These are phyloP conservation scores for Apteryx mantelli DNA, from an alignment of 2,113 vertebrate genomes.

Conservation along the genomic window DNA sequence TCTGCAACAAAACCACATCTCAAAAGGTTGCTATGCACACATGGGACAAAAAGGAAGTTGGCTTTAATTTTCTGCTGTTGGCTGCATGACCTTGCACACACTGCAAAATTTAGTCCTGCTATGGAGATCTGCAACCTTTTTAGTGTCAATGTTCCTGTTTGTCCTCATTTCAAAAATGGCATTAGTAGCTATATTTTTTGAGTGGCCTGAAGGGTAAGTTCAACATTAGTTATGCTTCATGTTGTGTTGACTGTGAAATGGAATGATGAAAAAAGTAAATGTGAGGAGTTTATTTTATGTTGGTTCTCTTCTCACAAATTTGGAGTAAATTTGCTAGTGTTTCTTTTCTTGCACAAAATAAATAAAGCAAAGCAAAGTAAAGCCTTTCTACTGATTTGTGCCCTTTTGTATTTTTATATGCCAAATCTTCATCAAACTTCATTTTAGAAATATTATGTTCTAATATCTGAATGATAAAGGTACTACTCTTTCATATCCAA, in stretches of 20 bases:
- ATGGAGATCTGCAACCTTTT: not conserved
- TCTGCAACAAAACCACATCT: not conserved
- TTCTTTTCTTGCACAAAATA: not conserved
- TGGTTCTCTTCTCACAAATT: not conserved
- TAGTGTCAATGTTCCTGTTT: not conserved
- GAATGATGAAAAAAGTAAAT: not conserved
- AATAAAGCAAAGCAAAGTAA: not conserved
- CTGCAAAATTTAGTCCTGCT: not conserved
- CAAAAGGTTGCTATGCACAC: not conserved
- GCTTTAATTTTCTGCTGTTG: not conserved
- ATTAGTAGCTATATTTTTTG: not conserved
- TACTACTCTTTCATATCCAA: not conserved
- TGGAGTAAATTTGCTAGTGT: not conserved
- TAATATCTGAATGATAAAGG: not conserved
- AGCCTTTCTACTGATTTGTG: not conserved
- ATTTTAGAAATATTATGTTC: not conserved
- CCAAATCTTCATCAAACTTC: not conserved
- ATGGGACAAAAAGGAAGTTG: not conserved
- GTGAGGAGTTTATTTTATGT: not conserved
- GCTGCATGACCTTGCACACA: not conserved
- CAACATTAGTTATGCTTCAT: not conserved
- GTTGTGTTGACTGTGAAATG: not conserved
- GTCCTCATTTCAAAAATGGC: not conserved
- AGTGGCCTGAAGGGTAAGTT: not conserved
- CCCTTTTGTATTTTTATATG: not conserved